A percentile compares a stretch with the other conserved stretches of the same genome.
Evolutionary conservation across 2,797 vertebrate genomes (phyloP).

Genomic region (Pteronotus mesoamericanus): DNA sequence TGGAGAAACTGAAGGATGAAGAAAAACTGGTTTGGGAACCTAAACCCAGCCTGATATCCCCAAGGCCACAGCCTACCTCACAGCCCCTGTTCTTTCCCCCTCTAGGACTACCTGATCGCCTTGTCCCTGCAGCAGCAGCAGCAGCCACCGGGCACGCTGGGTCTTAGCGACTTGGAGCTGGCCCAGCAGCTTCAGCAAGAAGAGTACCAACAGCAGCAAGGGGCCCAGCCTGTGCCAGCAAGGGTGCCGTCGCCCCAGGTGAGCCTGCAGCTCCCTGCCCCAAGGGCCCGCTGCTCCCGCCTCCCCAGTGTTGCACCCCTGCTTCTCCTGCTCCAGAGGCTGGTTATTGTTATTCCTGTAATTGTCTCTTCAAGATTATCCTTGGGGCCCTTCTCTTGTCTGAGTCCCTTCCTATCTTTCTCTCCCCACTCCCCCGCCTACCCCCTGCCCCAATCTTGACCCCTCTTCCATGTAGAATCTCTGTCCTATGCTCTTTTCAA

Average conservation of each 20-base stretch:
- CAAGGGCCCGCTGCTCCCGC: background rate
- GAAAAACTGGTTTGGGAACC: background rate
- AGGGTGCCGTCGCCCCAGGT: slow-evolving; percentile 36
- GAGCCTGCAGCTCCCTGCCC: background rate
- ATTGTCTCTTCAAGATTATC: background rate
- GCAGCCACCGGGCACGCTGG: slow-evolving; percentile 77
- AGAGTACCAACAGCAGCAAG: slow-evolving; percentile 90
- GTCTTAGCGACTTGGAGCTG: slow-evolving; percentile 91
- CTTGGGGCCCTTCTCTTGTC: background rate
- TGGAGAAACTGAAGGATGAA: background rate
- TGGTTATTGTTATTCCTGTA: background rate
- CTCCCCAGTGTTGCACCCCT: accelerated
- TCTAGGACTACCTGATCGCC: slow-evolving; percentile 92
- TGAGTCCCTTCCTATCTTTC: background rate
- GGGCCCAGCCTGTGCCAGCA: slow-evolving; percentile 18
- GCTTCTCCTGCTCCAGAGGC: background rate
- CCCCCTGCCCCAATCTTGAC: background rate
- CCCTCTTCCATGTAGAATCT: background rate
- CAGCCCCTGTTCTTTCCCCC: background rate
- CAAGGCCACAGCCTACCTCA: background rate
- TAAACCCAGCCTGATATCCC: background rate
- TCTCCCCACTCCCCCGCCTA: background rate
- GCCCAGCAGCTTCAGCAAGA: slow-evolving; percentile 93
- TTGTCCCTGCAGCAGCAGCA: slow-evolving; percentile 93
- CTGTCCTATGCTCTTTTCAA: background rate